These are phyloP conservation scores for Ceratoteleas bidentatus DNA, from an alignment of 1,140 invertebrate species.

Conservation along the genomic window DNA sequence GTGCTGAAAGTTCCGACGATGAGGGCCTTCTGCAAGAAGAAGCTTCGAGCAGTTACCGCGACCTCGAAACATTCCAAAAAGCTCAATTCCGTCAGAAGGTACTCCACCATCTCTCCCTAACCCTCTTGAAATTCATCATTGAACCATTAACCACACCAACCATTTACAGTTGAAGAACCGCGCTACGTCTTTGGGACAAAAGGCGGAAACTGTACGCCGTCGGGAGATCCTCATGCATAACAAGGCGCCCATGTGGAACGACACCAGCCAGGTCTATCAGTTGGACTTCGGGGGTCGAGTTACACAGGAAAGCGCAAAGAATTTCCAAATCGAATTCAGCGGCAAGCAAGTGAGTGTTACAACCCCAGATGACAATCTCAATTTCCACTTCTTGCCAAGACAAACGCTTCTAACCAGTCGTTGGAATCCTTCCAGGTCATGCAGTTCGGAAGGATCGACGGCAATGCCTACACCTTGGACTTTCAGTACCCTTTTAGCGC, in stretches of 20 bases:
- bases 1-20: slow-evolving; percentile 93
- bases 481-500: slow-evolving; percentile 99
- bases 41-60: slow-evolving; percentile 86
- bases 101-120: slow-evolving; percentile 4
- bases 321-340: slow-evolving; percentile 99
- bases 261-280: slow-evolving; percentile 99
- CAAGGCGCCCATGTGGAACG: slow-evolving; percentile 99
- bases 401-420: background rate
- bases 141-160: too few species aligned
- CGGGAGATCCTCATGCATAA: slow-evolving; percentile 98
- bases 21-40: slow-evolving; percentile 87
- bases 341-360: slow-evolving; percentile 91
- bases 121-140: too few species aligned
- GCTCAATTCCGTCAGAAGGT: slow-evolving; percentile 96
- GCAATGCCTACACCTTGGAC: slow-evolving; percentile 98
- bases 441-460: slow-evolving; percentile 99
- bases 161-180: slow-evolving; percentile 84
- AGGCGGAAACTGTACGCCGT: slow-evolving; percentile 82
- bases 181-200: slow-evolving; percentile 79
- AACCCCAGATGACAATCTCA: too few species aligned
- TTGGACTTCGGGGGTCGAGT: slow-evolving; percentile 99
- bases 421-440: slow-evolving; percentile 89
- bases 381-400: background rate
- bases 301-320: slow-evolving; percentile 99
- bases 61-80: slow-evolving; percentile 97